Evolutionary conservation across 2,113 vertebrate genomes (phyloP), one percentile per base, ranked within the genome.

Genomic region (Tinamus guttatus): DNA sequence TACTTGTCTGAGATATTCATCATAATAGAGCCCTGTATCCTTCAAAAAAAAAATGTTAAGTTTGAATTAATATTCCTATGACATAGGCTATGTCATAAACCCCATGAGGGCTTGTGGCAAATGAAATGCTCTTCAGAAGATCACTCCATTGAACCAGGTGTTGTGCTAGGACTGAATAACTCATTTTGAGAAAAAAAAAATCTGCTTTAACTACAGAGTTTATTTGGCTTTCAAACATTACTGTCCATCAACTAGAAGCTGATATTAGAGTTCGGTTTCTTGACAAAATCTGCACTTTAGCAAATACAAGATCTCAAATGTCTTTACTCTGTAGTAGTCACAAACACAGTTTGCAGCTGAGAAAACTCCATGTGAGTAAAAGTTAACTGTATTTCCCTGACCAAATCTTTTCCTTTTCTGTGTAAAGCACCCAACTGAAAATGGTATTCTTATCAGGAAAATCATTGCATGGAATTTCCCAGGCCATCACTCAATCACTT

Each of bases 11-110:
- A 99, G 99, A 97, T 99, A 99, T 58, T 99, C 99, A 95, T 99
- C 99, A 95, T 99, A 99, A 97, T 99, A 99, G 88, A 99, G 98
- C 87, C 99, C 99, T 51, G 99, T 99, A 96, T 99, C 99, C 99
- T 99, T 92, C 11, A 97, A 95, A 94, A 94, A 94, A 93, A 83
- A 21, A 41, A 38, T 1, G 3, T 13, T 16, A 79, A 86, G 54
- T 22, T 90, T 15, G 13, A 64, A 28, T 34, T 62, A 13, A 52
- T 13, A 16, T 19, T 52, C 27, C 28, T 40, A 14, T 65, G 62
- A 21, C 36, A 65, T 15, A 41, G 7, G 12, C 22, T 65, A 20
- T n/a, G 20, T 49, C 21, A 49, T 49, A 22, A 49, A 49, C 49
- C 60, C 60, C 15, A 38, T 20, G 15, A 24, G 45, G 38, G 22